A percentile compares a stretch with the other conserved stretches of the same genome.
These are phyloP conservation scores for Drosophila baimaii DNA, from an alignment of 1,140 invertebrate species.

Conservation along the genomic window DNA sequence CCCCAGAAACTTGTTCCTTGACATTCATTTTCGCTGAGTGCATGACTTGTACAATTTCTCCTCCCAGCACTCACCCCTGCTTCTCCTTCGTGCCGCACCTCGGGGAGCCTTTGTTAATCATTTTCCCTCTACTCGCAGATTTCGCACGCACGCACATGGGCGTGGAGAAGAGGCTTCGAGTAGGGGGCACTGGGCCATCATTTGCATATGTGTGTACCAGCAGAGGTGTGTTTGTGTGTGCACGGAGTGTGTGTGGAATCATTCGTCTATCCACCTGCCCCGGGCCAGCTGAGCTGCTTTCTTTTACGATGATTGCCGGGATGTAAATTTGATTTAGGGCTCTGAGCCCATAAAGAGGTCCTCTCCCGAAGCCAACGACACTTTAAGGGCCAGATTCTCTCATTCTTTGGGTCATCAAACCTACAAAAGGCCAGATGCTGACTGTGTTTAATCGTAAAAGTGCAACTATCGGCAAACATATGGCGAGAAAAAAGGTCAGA, in stretches of 20 bases:
- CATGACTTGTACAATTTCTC: slow-evolving; percentile 15
- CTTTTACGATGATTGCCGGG: slow-evolving; percentile 54
- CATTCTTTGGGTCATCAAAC: slow-evolving; percentile 18
- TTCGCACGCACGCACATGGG: slow-evolving; percentile 72
- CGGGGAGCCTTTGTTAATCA: slow-evolving; percentile 73
- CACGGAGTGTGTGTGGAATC: neutral
- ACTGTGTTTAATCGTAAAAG: slow-evolving; percentile 14
- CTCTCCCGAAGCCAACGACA: slow-evolving; percentile 25
- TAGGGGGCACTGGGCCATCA: slow-evolving; percentile 34
- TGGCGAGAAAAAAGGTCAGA: neutral
- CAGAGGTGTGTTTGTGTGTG: slow-evolving; percentile 4
- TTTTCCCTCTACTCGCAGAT: slow-evolving; percentile 70
- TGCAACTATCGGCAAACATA: slow-evolving; percentile 1
- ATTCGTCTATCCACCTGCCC: slow-evolving; percentile 34
- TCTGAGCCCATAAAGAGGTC: slow-evolving; percentile 6
- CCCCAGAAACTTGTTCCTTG: too few species aligned
- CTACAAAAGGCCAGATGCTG: slow-evolving; percentile 8
- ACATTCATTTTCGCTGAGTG: slow-evolving; percentile 11
- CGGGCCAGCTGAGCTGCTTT: slow-evolving; percentile 45
- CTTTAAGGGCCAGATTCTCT: slow-evolving; percentile 22
- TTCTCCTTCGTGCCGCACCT: slow-evolving; percentile 45
- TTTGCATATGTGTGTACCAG: slow-evolving; percentile 51
- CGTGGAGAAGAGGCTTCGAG: slow-evolving; percentile 2
- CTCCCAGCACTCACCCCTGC: slow-evolving; percentile 7
- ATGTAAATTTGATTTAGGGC: slow-evolving; percentile 57